Evolutionary conservation across 2,797 vertebrate genomes (phyloP).

Genomic region (Enteromius afrohamiltoni): DNA sequence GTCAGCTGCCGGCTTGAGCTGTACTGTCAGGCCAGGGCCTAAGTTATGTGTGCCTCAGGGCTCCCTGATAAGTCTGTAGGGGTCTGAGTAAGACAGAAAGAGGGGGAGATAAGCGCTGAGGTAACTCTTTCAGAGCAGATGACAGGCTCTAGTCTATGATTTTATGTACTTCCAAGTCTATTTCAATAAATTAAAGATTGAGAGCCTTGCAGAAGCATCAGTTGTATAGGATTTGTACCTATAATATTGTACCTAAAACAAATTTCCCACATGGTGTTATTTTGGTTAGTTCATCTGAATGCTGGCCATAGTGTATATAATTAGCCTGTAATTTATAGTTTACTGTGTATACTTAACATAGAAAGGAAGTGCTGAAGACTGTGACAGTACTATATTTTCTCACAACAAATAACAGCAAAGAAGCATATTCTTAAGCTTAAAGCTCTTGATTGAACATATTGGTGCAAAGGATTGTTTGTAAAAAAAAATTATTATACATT

Average conservation of each 20-base stretch:
- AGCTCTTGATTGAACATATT: neutral
- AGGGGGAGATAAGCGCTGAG: constrained; percentile 48
- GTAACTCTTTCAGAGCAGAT: constrained; percentile 28
- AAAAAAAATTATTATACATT: neutral
- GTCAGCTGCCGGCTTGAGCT: constrained; percentile 55
- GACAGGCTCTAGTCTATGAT: constrained; percentile 40
- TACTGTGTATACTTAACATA: neutral
- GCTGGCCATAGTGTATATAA: neutral
- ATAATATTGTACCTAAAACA: neutral
- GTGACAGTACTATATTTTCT: neutral
- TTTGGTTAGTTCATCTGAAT: neutral
- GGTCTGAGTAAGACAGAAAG: constrained; percentile 44
- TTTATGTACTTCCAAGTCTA: constrained; percentile 20
- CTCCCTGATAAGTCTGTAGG: constrained; percentile 59
- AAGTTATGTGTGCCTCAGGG: constrained; percentile 60
- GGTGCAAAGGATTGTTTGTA: neutral
- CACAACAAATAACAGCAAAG: neutral
- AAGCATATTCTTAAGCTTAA: neutral
- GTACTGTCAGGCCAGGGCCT: constrained; percentile 51
- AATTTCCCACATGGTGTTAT: neutral
- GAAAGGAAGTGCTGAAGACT: neutral
- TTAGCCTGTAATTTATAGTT: neutral
- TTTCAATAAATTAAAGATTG: neutral
- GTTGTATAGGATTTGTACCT: neutral
- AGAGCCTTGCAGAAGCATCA: neutral